phyloP scores from a whole-genome alignment of 2,113 vertebrate species.

The Propithecus coquereli region DNA sequence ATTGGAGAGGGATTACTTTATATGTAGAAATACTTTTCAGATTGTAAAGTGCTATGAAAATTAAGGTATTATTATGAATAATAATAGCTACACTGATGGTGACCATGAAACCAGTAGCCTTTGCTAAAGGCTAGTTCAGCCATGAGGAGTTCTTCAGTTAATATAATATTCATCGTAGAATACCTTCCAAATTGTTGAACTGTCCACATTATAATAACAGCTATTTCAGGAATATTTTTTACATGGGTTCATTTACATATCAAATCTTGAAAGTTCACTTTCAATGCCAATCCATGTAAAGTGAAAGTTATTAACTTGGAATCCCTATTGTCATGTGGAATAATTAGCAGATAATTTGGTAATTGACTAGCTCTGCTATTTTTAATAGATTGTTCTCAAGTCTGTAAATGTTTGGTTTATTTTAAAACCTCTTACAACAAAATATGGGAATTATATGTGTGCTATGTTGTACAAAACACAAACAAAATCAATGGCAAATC shows the following conservation, averaged over 20 bases:
- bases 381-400: slow-evolving; percentile 50
- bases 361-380: slow-evolving; percentile 33
- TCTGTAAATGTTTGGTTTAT: slow-evolving; percentile 44
- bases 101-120: slow-evolving; percentile 32
- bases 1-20: slow-evolving; percentile 40
- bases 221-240: slow-evolving; percentile 54
- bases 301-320: slow-evolving; percentile 18
- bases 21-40: slow-evolving; percentile 46
- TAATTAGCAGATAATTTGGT: slow-evolving; percentile 46
- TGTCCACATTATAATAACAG: slow-evolving; percentile 33
- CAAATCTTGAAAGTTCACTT: slow-evolving; percentile 7
- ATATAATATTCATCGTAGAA: slow-evolving; percentile 44
- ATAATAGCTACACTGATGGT: slow-evolving; percentile 37
- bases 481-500: slow-evolving; percentile 69
- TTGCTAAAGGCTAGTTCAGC: slow-evolving; percentile 47
- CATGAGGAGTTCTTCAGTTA: slow-evolving; percentile 32
- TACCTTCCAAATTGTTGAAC: slow-evolving; percentile 39
- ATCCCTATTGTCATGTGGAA: slow-evolving; percentile 20
- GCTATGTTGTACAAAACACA: slow-evolving; percentile 52
- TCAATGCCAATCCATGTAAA: neutral
- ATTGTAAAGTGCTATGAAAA: slow-evolving; percentile 28
- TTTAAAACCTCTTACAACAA: slow-evolving; percentile 59
- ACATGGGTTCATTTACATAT: slow-evolving; percentile 31
- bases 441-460: slow-evolving; percentile 32
- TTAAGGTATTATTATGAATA: slow-evolving; percentile 47